Base-by-base conservation (phyloP, 37 sponge, comb jelly and placozoan species). In the Tethya wilhelma region DNA sequence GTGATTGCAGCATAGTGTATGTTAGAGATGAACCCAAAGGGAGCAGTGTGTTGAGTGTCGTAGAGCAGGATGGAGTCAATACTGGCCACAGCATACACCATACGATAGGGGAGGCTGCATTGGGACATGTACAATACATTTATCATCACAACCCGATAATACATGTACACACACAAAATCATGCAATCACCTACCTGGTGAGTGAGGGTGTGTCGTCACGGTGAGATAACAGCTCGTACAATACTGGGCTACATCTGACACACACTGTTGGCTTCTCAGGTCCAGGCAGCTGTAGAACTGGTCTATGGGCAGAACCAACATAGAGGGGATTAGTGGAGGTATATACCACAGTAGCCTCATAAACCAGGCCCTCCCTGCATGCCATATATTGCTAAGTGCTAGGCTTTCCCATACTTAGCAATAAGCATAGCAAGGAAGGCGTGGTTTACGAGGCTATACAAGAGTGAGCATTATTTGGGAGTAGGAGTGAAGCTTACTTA, bases 1-100 rank as follows among this genome's bases (percentile, higher is more conserved):
- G 99, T 99, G 44, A 99, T 73, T 60, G 78, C 85, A 31, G 96
- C 86, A 65, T 99, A 99, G 83, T 99, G 99, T 22, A 96, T 92
- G 41, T 87, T 86, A 32, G 85, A 76, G n/a, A 99, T 49, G 49
- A 59, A 76, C 17, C 80, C 95, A 75, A 99, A 83, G 33, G 99
- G 93, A 7, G 76, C 66, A 20, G 69, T 9, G 64, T 92, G 91
- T 62, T 99, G 97, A 29, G 99, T 99, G 74, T 96, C 95, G 67
- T 99, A 99, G 34, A 99, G 42, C 55, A 84, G 57, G 6, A 96
- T 91, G 7, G 87, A 73, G 67, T 91, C 84, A 38, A 90, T 66
- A 23, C 93, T 85, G 19, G 95, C 97, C 37, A 99, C 95, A n/a
- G 97, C 96, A 87, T 84, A 96, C 45, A 99, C 89, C 89, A 96